Evolutionary conservation across 2,797 vertebrate species (phyloP).

Genomic region (Chrysocyon brachyurus): DNA sequence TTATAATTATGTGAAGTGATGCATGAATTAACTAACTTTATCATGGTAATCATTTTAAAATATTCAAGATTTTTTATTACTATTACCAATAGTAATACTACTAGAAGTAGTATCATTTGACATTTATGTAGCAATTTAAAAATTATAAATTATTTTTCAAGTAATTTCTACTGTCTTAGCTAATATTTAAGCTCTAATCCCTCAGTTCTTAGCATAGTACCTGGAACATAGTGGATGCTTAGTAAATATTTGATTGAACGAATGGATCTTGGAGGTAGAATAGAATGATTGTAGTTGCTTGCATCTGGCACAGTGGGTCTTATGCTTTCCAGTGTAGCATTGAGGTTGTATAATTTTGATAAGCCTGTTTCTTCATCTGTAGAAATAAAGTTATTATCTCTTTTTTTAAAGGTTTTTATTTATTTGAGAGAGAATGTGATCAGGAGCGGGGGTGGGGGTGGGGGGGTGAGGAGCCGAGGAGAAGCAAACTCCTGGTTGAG

Average conservation of each 20-base stretch:
- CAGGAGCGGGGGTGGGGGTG: too few species aligned
- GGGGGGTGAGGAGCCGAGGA: too few species aligned
- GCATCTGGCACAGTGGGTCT: neutral
- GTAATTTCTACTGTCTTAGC: neutral
- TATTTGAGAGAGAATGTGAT: too few species aligned
- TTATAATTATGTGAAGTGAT: neutral
- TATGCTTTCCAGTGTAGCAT: neutral
- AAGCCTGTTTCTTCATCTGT: neutral
- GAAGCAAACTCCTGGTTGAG: too few species aligned
- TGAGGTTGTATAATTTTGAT: neutral
- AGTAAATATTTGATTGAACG: neutral
- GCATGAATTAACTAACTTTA: neutral
- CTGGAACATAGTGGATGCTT: neutral
- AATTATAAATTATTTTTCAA: neutral
- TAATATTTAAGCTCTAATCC: neutral
- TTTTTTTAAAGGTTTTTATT: neutral
- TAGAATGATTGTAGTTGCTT: neutral
- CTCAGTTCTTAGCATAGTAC: neutral
- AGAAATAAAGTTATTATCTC: slow-evolving; percentile 24
- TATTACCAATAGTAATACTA: neutral
- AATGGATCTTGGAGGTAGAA: neutral
- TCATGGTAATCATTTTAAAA: neutral
- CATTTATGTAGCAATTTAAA: neutral
- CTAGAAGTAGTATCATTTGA: neutral
- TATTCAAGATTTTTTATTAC: neutral